Base-by-base conservation (phyloP, 1,140 invertebrate genomes). In the Aphelinus atriplicis region DNA sequence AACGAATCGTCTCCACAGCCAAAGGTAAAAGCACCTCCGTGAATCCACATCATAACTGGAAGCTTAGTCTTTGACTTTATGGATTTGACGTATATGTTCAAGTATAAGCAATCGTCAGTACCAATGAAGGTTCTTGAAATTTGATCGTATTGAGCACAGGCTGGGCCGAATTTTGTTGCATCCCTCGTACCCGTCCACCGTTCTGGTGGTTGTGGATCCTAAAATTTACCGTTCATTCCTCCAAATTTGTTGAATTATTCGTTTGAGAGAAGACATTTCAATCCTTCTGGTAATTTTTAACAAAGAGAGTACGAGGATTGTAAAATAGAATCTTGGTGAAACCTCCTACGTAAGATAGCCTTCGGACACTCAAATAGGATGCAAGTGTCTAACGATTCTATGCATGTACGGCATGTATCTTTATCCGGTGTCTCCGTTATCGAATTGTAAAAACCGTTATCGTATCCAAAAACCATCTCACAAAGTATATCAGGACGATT, bases 51-150 rank as follows among this genome's bases (percentile, higher is more conserved):
- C 84, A 94, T 89, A 0, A 94, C 92, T 0, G 93, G 91, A 10
- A 68, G 9, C 2, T 2, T 75, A 5, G 2, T 55, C 2, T n/a
- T 3, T 3, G 45, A 7, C 9, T 77, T 77, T 62, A 85, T 78
- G 10, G 76, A 58, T 73, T 92, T 91, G 10, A 93, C 92, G 81
- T 93, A 95, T 1, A 97, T 91, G 83, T 96, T 96, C 10, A 97
- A 86, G 81, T 93, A 93, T 4, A 97, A 89, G 81, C 95, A 97
- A 82, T 97, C 95, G 88, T 95, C 93, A 69, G 76, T 75, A 1
- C 86, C 86, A 0, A 72, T 2, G 7, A 81, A 43, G 48, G 71
- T 5, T 0, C 66, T 71, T 0, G 60, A 75, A 0, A 82, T 9
- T 3, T 72, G 60, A 51, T 82, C 75, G 1, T 73, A 7, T 45